Base-by-base conservation (phyloP, 2,113 vertebrate genomes). In the Halichoeres trimaculatus region DNA sequence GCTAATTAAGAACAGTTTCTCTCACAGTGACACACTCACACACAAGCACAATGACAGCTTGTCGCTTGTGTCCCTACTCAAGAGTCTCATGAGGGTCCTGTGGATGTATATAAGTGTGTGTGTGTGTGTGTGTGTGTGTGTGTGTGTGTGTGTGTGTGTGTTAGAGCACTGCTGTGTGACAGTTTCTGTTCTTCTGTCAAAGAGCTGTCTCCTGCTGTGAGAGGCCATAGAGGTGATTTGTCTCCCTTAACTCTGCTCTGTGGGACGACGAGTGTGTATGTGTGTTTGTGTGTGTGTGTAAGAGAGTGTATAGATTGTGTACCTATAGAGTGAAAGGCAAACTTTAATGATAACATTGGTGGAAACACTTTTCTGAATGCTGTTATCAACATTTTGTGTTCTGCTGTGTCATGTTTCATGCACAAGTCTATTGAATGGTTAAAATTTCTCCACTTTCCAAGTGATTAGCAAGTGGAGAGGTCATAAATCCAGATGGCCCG, bases 1-100 rank as follows among this genome's bases (percentile, higher is more conserved):
- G 51, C 74, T 86, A 88, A 90, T 90, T 88, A 88, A 85, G 75
- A 84, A 55, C 67, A 73, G 64, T 74, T 74, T 45, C 76, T 60
- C 66, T 51, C 55, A 50, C 47, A 65, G 57, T 45, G 59, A 76
- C 41, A 78, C 51, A 70, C 74, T 74, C 72, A 47, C 51, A 70
- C 52, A 59, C 64, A 7, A n/a, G 19, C 45, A 20, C 45, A 48
- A 34, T 68, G 75, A 79, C 80, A 88, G 78, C 81, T 81, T 85
- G 83, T 76, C 23, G 45, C 82, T 72, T 55, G 60, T 70, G 47
- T 73, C 40, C 35, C 48, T 54, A 54, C 70, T 14, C 59, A 12
- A 41, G 84, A 62, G 63, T 84, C 81, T 79, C 20, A 30, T 74
- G 48, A 82, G 72, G 45, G 56, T 30, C 36, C 5, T 8, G 36